Evolutionary conservation across 2,888 invertebrate genomes (phyloP), one percentile per base, ranked within the genome.

Genomic region (Acleris sparsana): DNA sequence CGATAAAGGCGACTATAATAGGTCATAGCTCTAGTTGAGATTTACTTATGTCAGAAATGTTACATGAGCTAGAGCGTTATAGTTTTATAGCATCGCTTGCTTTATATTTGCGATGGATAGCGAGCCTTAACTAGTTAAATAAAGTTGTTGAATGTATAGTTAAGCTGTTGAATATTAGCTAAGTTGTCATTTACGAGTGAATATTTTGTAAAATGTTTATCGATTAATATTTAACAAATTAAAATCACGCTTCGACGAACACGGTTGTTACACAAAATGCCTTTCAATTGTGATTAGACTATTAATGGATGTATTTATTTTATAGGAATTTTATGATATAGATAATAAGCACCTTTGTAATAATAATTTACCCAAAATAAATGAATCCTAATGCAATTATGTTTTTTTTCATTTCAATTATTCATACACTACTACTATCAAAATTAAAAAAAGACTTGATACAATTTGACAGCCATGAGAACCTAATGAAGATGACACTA

Each of bases 331-430:
- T 57, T 66, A 62, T 62, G 46, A 48, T 59, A 44, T 62, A 53
- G 57, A 63, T 52, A 48, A 20, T 63, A 57, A 52, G 69, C 66
- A 69, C 66, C 68, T 80, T 82, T 85, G 82, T 86, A 73, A 83
- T 77, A 81, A 78, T 83, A 81, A 78, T 84, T 84, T 84, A 85
- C 78, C 79, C 71, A 79, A 77, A 88, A 86, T 88, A 88, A 87
- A 88, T 77, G 78, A 84, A 80, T 77, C 69, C 73, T 78, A 80
- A 75, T 79, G 74, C 70, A 60, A 57, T 60, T 72, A 67, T 52
- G 58, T 69, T 55, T 68, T 70, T 67, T 72, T 70, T 58, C n/a
- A 53, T 73, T 75, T 59, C 5, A 5, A 22, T 43, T 39, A 11
- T 0, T 2, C 7, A 33, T 13, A 33, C 13, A 33, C 33, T 33